A percentile compares a stretch with the other conserved stretches of the same genome.
These are phyloP conservation scores for Serrognathus titanus DNA, from an alignment of 2,888 invertebrate genomes.

Conservation along the genomic window DNA sequence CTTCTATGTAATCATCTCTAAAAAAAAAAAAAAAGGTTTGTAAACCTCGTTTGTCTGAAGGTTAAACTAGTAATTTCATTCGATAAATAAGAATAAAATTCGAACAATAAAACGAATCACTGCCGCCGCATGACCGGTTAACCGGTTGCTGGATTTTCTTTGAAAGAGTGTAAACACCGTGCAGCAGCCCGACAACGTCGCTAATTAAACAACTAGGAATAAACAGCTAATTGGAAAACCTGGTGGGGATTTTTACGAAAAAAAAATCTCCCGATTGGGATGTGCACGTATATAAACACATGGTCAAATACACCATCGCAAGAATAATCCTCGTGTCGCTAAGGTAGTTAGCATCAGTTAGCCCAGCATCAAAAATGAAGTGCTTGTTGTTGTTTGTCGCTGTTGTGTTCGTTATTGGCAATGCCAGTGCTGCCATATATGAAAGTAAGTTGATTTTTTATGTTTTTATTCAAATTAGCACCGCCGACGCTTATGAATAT, in stretches of 20 bases:
- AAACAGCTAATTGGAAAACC: not conserved
- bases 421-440: slow-evolving; percentile 15
- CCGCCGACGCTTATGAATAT: no score
- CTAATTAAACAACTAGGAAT: not conserved
- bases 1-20: slow-evolving; percentile 2
- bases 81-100: no score
- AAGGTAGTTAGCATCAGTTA: no score
- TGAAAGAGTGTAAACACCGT: no score
- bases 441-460: slow-evolving; percentile 14
- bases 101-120: no score
- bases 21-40: not conserved
- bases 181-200: not conserved
- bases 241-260: not conserved
- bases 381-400: slow-evolving; percentile 7
- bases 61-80: no score
- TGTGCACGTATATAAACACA: not conserved
- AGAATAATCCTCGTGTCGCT: no score
- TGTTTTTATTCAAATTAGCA: not conserved
- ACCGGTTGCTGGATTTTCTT: no score
- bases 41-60: no score
- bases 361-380: slow-evolving; percentile 13
- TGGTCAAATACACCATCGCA: not conserved
- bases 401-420: slow-evolving; percentile 11
- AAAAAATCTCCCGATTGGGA: slow-evolving; percentile 1
- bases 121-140: no score